Evolutionary conservation across 2,888 invertebrate genomes (phyloP).

Genomic region (Tachystola acroxantha): DNA sequence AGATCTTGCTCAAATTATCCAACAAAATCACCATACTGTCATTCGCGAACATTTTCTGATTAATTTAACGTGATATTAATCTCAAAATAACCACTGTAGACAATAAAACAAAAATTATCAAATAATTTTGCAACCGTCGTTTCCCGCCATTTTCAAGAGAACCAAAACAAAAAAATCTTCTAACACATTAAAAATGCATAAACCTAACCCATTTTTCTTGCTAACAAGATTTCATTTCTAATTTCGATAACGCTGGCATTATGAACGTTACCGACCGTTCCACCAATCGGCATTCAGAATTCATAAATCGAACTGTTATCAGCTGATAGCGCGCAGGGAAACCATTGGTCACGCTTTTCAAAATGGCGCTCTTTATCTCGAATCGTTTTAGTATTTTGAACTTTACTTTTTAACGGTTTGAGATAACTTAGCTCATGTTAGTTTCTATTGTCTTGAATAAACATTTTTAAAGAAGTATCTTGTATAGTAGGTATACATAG

Average conservation of each 20-base stretch:
- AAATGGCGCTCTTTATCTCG: constrained; percentile 61
- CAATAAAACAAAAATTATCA: no score
- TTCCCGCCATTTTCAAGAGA: no score
- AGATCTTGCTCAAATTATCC: no score
- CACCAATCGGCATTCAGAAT: constrained; percentile 56
- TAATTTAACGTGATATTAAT: no score
- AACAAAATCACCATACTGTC: no score
- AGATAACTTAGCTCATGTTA: constrained; percentile 45
- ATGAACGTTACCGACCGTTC: constrained; percentile 29
- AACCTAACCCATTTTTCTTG: constrained; percentile 43
- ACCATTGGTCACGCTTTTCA: constrained; percentile 66
- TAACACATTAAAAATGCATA: constrained; percentile 26
- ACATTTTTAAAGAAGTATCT: neutral
- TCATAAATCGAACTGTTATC: constrained; percentile 70
- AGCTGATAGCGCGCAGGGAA: constrained; percentile 54
- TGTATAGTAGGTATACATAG: neutral
- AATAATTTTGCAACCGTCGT: no score
- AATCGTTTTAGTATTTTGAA: constrained; percentile 46
- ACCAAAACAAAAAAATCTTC: no score
- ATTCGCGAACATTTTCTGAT: no score
- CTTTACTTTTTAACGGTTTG: constrained; percentile 45
- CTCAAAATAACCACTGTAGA: no score
- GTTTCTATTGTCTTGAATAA: neutral
- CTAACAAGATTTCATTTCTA: constrained; percentile 54
- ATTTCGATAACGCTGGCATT: constrained; percentile 43